Evolutionary conservation across 2,888 invertebrate genomes (phyloP).

Genomic region (Dorcus hopei): DNA sequence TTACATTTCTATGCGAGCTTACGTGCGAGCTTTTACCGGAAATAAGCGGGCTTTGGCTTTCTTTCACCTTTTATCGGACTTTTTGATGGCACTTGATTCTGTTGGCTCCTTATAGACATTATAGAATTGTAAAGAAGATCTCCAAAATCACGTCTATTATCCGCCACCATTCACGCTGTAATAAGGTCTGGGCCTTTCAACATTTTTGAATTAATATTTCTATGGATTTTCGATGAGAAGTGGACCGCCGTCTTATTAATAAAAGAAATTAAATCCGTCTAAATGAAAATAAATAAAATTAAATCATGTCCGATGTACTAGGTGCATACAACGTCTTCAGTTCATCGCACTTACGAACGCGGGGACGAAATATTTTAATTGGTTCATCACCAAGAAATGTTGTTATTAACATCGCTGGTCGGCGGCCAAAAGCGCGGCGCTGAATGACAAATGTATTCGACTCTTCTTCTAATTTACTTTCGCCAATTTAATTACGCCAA

Average conservation of each 20-base stretch:
- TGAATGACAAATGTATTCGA: conserved; percentile 31
- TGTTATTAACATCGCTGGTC: conserved; percentile 30
- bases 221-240: neutral
- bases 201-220: conserved; percentile 7
- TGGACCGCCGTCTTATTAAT: neutral
- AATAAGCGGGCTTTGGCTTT: conserved; percentile 32
- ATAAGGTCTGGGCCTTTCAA: conserved; percentile 12
- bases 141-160: conserved; percentile 17
- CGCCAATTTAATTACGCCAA: conserved; percentile 32
- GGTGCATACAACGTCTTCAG: conserved; percentile 3
- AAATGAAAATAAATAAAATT: too few species aligned
- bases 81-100: conserved; percentile 30
- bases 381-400: conserved; percentile 28
- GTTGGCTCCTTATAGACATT: conserved; percentile 21
- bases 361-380: conserved; percentile 27
- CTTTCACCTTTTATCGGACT: conserved; percentile 32
- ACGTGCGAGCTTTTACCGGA: conserved; percentile 30
- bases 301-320: too few species aligned
- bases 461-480: conserved; percentile 30
- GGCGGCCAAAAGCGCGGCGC: conserved; percentile 27
- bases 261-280: too few species aligned
- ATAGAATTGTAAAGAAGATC: conserved; percentile 19
- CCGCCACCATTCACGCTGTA: conserved; percentile 6
- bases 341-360: conserved; percentile 9
- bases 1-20: conserved; percentile 38